Conservation (phyloP, 1,140 invertebrate species). For the Drosophila lowei region DNA sequence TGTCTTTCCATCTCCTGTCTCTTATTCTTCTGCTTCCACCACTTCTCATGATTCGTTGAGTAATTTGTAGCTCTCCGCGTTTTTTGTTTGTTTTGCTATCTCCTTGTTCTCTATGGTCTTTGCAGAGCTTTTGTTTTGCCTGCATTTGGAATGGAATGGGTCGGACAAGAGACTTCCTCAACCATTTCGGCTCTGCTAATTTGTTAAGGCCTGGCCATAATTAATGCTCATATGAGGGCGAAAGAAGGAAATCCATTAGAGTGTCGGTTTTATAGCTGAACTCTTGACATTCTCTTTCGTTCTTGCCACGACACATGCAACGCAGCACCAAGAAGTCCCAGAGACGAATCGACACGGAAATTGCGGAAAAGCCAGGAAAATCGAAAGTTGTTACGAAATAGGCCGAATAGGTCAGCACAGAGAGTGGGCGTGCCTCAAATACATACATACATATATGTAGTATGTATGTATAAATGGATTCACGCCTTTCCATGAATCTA, state of each 20-base stretch:
- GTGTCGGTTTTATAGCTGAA: constrained; percentile 23
- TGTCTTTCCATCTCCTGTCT: no score
- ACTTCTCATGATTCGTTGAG: neutral
- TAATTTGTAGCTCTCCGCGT: constrained; percentile 25
- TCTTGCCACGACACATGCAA: constrained; percentile 22
- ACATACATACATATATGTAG: neutral
- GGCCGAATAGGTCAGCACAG: constrained; percentile 35
- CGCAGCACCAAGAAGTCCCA: constrained; percentile 4
- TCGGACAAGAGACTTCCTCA: neutral
- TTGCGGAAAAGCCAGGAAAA: constrained; percentile 34
- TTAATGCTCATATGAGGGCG: constrained; percentile 30
- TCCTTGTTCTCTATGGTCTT: constrained; percentile 20
- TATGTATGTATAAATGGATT: constrained; percentile 29
- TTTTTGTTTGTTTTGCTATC: constrained; percentile 21
- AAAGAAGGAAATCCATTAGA: constrained; percentile 39
- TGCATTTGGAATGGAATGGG: neutral
- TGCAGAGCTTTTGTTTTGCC: constrained; percentile 16
- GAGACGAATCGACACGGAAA: constrained; percentile 46
- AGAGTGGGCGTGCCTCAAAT: constrained; percentile 20
- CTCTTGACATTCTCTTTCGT: constrained; percentile 58
- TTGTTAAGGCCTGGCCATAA: constrained; percentile 38
- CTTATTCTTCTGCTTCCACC: no score
- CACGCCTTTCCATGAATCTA: constrained; percentile 61
- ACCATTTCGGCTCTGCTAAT: constrained; percentile 44
- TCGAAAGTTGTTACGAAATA: constrained; percentile 50